A percentile compares a stretch with the other conserved stretches of the same genome.
Conservation (phyloP, 2,797 vertebrate species). For the Periophthalmus magnuspinnatus region DNA sequence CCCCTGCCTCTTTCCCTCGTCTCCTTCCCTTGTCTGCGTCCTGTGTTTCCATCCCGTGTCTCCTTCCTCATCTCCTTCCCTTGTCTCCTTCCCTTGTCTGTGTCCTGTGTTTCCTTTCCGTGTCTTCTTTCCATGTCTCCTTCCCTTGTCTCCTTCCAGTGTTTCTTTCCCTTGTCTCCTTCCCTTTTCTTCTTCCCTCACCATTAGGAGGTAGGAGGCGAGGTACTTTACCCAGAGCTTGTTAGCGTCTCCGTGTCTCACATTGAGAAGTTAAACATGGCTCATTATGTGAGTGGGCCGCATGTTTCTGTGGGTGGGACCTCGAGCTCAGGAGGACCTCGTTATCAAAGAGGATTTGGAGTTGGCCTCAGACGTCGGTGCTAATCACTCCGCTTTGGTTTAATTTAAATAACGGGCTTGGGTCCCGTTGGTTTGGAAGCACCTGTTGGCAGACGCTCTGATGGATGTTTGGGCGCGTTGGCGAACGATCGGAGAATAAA, state of each 20-base stretch:
- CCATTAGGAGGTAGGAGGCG: constrained; percentile 29
- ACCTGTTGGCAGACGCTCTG: constrained; percentile 34
- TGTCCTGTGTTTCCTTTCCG: constrained; percentile 9
- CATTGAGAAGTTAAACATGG: constrained; percentile 40
- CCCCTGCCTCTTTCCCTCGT: constrained; percentile 6
- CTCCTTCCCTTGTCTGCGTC: constrained; percentile 13
- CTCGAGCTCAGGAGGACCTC: constrained; percentile 35
- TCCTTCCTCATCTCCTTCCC: constrained; percentile 14
- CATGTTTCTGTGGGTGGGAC: constrained; percentile 29
- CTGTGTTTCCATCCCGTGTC: constrained; percentile 6
- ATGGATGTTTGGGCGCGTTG: constrained; percentile 14
- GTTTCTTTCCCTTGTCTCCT: constrained; percentile 7
- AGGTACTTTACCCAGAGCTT: constrained; percentile 35
- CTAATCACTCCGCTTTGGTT: constrained; percentile 25
- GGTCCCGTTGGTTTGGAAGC: constrained; percentile 22
- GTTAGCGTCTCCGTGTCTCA: constrained; percentile 32
- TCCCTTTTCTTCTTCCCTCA: constrained; percentile 13
- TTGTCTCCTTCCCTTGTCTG: constrained; percentile 5
- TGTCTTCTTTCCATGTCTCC: constrained; percentile 8
- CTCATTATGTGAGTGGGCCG: constrained; percentile 45
- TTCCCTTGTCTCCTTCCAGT: constrained; percentile 12
- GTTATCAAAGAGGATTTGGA: constrained; percentile 39
- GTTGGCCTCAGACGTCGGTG: constrained; percentile 18
- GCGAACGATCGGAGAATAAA: constrained; percentile 3
- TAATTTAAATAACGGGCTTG: constrained; percentile 25